Evolutionary conservation across 2,113 vertebrate genomes (phyloP), one percentile per base, ranked within the genome.

Genomic region (Neolamprologus kungweensis): DNA sequence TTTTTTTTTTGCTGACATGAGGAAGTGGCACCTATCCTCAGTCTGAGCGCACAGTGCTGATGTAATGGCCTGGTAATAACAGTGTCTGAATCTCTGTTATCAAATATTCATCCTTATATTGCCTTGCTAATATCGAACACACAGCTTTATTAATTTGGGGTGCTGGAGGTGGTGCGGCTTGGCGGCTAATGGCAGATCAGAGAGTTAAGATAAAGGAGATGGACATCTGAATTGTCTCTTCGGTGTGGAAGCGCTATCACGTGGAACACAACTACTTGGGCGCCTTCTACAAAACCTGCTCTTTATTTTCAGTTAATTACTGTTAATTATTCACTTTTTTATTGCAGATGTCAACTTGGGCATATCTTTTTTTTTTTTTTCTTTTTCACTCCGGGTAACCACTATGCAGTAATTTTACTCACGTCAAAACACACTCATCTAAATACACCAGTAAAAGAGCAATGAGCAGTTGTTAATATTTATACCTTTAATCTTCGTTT

Each of bases 71-170:
- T 17, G 81, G 94, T 95, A 96, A 96, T 94, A 96, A 94, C 88
- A 88, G 71, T 81, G 91, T 91, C 90, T 87, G 88, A 92, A 92
- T 95, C 91, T 90, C 83, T 81, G 91, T 88, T 91, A 96, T 96
- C 92, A 96, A 96, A 96, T 96, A 97, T 96, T 95, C 90, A 96
- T 95, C 84, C 83, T 91, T 95, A 95, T 96, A 96, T 96, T 96
- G 95, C 94, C 87, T 94, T 87, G 90, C 92, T 96, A 96, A 96
- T 96, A 96, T 95, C 92, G 79, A 93, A 94, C 91, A 93, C 92
- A 85, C 88, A 68, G 91, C 90, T 94, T 95, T 95, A 96, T 96
- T 96, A 86, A 95, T 96, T 95, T 91, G 86, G 90, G 92, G 88
- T 65, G 87, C 89, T 83, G 86, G 87, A 92, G 86, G 89, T 84